A percentile compares a stretch with the other conserved stretches of the same genome.
Evolutionary conservation across 2,888 invertebrate genomes (phyloP).

Genomic region (Slavum lentiscoides): DNA sequence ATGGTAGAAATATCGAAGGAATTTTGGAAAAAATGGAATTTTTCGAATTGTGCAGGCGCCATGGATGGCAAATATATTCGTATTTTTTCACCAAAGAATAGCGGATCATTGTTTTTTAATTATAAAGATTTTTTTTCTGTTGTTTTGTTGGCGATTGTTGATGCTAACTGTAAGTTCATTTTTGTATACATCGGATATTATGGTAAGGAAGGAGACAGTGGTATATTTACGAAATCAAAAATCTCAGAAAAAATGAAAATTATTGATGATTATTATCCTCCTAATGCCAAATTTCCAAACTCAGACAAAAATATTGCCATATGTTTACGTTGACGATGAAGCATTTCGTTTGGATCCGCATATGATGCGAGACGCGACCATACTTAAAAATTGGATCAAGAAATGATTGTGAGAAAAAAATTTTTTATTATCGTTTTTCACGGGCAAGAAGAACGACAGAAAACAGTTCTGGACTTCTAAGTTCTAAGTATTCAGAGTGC

Average conservation of each 20-base stretch:
- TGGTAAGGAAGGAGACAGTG: no score
- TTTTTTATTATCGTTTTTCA: slow-evolving; percentile 6
- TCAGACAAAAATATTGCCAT: background rate
- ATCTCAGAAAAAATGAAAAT: background rate
- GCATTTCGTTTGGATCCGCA: slow-evolving; percentile 6
- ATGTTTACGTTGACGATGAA: background rate
- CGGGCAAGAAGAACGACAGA: slow-evolving; percentile 25
- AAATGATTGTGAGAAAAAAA: slow-evolving; percentile 32
- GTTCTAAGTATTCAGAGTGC: slow-evolving; percentile 11
- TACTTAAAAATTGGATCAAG: slow-evolving; percentile 2
- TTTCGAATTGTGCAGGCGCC: background rate
- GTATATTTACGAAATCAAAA: background rate
- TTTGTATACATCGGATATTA: slow-evolving; percentile 5
- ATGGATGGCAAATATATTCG: slow-evolving; percentile 65
- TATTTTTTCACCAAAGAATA: background rate
- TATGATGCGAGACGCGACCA: slow-evolving; percentile 8
- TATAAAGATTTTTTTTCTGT: background rate
- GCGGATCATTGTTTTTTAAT: background rate
- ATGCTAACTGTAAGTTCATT: slow-evolving; percentile 2
- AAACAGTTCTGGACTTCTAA: slow-evolving; percentile 35
- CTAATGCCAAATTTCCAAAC: background rate
- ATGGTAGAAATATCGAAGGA: background rate
- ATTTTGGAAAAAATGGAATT: slow-evolving; percentile 3
- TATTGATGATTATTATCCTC: no score
- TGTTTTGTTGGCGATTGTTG: background rate